These are phyloP conservation scores for Nomada lathburiana DNA, from an alignment of 2,888 invertebrate species.

Conservation along the genomic window DNA sequence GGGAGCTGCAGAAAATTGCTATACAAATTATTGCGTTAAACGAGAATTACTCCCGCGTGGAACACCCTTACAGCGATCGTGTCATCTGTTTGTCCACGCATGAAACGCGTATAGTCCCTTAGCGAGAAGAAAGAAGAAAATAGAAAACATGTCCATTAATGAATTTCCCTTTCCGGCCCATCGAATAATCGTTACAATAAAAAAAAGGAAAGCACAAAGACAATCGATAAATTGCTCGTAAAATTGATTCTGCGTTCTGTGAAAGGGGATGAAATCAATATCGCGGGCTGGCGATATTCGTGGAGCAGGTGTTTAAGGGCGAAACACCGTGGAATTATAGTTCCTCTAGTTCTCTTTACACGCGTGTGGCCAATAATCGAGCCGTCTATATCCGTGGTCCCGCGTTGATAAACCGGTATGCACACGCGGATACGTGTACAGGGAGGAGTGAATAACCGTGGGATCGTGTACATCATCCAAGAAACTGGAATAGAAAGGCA, in stretches of 20 bases:
- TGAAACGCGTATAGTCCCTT: too few relatives aligned
- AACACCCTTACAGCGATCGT: neutral
- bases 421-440: neutral
- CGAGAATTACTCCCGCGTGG: conserved; percentile 10
- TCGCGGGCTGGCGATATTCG: neutral
- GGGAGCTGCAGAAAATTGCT: conserved; percentile 23
- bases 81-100: conserved; percentile 16
- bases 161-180: too few relatives aligned
- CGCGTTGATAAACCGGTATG: conserved; percentile 48
- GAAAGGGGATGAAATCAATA: neutral
- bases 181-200: too few relatives aligned
- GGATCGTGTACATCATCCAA: conserved; percentile 62
- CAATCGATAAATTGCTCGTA: neutral
- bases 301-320: neutral
- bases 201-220: too few relatives aligned
- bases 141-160: too few relatives aligned
- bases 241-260: neutral
- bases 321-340: neutral
- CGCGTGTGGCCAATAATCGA: conserved; percentile 29
- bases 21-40: conserved; percentile 23
- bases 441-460: conserved; percentile 48
- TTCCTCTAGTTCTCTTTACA: neutral
- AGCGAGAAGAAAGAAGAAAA: too few relatives aligned
- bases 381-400: conserved; percentile 32
- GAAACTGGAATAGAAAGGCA: conserved; percentile 66